Conservation (phyloP, 1,140 invertebrate species). For the Solenopsis fugax region DNA sequence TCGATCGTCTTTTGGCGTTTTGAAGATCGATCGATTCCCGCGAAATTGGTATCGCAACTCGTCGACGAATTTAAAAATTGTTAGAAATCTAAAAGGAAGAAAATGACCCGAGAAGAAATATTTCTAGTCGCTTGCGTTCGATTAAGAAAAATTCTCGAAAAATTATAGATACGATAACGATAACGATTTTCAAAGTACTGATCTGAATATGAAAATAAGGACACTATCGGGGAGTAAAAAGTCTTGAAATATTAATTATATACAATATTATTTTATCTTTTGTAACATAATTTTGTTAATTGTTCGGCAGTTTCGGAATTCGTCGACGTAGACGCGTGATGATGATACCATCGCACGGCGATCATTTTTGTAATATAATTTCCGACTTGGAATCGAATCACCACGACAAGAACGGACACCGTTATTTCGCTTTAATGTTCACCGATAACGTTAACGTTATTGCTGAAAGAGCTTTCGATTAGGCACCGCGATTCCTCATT, state of each 20-base stretch:
- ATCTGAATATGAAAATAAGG: neutral
- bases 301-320: conserved; percentile 10
- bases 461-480: conserved; percentile 35
- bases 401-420: neutral
- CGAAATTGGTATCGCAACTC: neutral
- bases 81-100: neutral
- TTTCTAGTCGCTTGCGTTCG: conserved; percentile 22
- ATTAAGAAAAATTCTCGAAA: neutral
- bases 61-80: conserved; percentile 27
- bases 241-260: neutral
- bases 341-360: neutral
- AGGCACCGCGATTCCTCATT: conserved; percentile 26
- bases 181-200: neutral
- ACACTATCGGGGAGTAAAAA: neutral
- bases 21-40: neutral
- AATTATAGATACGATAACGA: neutral
- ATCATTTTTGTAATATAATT: neutral
- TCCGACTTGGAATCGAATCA: neutral
- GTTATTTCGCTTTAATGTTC: conserved; percentile 16
- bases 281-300: neutral
- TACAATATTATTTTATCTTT: conserved; percentile 4
- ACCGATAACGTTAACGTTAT: neutral
- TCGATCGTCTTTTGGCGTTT: neutral
- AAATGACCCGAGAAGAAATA: neutral
- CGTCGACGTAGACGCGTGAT: neutral